Percentiles rank a stretch among this genome's conserved stretches.
Conservation (phyloP, 2,888 invertebrate species). For the Sminthurinus aureus region DNA sequence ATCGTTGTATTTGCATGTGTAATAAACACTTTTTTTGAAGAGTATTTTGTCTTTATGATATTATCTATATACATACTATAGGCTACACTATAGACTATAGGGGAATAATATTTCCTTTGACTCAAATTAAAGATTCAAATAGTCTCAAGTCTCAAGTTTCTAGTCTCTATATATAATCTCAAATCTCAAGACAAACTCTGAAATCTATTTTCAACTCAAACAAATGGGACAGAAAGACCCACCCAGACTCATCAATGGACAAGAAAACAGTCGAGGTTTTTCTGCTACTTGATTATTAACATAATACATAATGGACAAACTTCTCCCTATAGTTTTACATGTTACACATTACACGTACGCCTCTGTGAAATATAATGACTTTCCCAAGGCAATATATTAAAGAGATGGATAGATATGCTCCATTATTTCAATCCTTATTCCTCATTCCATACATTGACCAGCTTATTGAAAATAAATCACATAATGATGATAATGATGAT, state of each 20-base stretch:
- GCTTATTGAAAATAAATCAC: not conserved
- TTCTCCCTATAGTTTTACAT: not conserved
- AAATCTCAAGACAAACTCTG: not conserved
- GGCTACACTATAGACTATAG: too few relatives aligned
- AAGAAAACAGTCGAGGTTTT: not conserved
- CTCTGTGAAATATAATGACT: too few relatives aligned
- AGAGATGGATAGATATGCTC: not conserved
- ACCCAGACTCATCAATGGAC: not conserved
- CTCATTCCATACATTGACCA: not conserved
- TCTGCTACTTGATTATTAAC: not conserved
- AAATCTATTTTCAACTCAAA: conserved; percentile 7
- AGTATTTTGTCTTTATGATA: conserved; percentile 11
- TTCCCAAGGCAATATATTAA: not conserved
- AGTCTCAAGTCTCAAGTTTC: not conserved
- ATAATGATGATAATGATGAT: not conserved
- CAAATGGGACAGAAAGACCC: conserved; percentile 13
- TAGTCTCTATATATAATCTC: not conserved
- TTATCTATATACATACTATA: not conserved
- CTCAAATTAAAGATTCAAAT: too few relatives aligned
- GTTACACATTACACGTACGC: too few relatives aligned
- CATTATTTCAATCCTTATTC: not conserved
- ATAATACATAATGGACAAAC: not conserved
- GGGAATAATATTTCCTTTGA: too few relatives aligned
- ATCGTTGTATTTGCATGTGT: too few relatives aligned
- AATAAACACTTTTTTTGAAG: not conserved